Percentiles rank a stretch among this genome's conserved stretches.
Conservation (phyloP, 2,888 invertebrate species). For the Dinocampus coccinellae region DNA sequence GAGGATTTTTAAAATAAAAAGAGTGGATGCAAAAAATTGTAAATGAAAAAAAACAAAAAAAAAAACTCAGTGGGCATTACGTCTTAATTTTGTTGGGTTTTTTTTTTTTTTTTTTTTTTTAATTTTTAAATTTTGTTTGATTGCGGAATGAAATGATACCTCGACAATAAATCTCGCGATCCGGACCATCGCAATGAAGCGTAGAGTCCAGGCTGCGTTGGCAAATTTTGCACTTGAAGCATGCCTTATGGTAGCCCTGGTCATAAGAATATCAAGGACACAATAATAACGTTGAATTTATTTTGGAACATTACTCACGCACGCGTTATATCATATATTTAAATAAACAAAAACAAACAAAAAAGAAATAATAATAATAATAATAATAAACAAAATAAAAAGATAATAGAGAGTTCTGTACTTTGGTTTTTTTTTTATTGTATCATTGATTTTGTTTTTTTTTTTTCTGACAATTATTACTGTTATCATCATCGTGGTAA, state of each 20-base stretch:
- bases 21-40: background rate
- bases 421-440: too few relatives aligned
- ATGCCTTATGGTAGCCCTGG: slow-evolving; percentile 90
- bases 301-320: slow-evolving; percentile 11
- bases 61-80: slow-evolving; percentile 48
- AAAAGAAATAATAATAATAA: background rate
- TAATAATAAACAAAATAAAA: background rate
- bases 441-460: too few relatives aligned
- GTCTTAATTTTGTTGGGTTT: slow-evolving; percentile 26
- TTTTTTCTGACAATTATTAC: slow-evolving; percentile 10
- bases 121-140: too few relatives aligned
- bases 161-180: slow-evolving; percentile 92
- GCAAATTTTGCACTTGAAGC: slow-evolving; percentile 91
- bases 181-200: slow-evolving; percentile 93
- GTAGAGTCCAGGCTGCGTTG: slow-evolving; percentile 88
- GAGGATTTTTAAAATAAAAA: too few relatives aligned
- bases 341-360: too few relatives aligned
- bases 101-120: too few relatives aligned
- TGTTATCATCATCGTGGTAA: background rate
- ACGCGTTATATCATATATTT: background rate
- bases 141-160: slow-evolving; percentile 73
- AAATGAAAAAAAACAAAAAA: slow-evolving; percentile 30
- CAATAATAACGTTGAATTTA: slow-evolving; percentile 49
- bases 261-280: slow-evolving; percentile 64
- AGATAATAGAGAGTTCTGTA: too few relatives aligned